Evolutionary conservation across 1,140 invertebrate species (phyloP).

Genomic region (Tenebrio molitor): DNA sequence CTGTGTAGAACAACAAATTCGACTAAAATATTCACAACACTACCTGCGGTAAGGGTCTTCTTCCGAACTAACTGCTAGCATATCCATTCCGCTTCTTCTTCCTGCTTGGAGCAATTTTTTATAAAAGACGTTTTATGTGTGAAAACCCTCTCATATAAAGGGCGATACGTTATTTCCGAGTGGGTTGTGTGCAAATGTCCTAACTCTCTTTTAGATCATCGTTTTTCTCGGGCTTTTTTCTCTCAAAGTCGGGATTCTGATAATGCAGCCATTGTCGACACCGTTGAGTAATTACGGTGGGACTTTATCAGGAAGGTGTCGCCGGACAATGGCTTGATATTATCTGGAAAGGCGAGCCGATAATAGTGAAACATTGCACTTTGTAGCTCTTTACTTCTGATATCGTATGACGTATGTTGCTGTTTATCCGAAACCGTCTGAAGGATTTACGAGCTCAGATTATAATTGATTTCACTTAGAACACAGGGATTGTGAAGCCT

Average conservation of each 20-base stretch:
- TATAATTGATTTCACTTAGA: conserved; percentile 23
- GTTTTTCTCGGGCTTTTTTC: conserved; percentile 25
- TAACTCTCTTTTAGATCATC: conserved; percentile 39
- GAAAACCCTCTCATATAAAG: conserved; percentile 34
- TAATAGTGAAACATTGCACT: conserved; percentile 49
- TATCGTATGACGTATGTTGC: conserved; percentile 15
- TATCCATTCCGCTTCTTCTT: conserved; percentile 5
- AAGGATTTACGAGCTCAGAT: conserved; percentile 18
- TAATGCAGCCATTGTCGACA: conserved; percentile 25
- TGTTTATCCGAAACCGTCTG: conserved; percentile 2
- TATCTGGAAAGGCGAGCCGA: conserved; percentile 19
- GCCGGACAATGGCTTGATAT: conserved; percentile 24
- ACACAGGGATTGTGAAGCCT: background rate
- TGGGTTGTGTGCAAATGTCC: conserved; percentile 38
- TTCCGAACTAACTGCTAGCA: background rate
- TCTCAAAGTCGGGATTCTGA: conserved; percentile 17
- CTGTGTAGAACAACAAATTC: too few species aligned
- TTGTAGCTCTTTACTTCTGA: conserved; percentile 33
- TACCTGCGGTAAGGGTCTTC: background rate
- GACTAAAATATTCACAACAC: too few species aligned
- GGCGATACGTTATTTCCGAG: conserved; percentile 38
- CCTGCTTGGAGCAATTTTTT: conserved; percentile 22
- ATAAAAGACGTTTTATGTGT: conserved; percentile 36
- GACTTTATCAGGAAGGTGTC: conserved; percentile 32
- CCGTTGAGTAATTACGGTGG: conserved; percentile 21